Conservation (phyloP, 1,140 invertebrate genomes). For the Neelides sp. region DNA sequence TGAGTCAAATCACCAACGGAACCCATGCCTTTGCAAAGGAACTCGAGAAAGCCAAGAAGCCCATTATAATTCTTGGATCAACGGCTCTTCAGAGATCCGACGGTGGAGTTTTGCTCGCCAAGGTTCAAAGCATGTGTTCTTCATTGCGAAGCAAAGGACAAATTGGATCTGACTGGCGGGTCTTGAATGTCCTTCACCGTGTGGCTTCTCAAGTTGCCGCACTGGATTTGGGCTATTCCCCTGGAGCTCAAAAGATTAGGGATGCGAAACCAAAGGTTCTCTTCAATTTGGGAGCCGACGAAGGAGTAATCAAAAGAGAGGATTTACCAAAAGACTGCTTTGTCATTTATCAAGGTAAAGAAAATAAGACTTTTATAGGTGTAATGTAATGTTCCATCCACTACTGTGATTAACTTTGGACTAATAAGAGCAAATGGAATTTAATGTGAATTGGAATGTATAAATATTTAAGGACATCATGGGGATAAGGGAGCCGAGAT, state of each 20-base stretch:
- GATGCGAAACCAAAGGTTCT: constrained; percentile 64
- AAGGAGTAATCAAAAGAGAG: constrained; percentile 57
- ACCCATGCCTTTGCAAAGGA: constrained; percentile 61
- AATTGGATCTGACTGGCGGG: constrained; percentile 49
- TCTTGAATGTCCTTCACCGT: constrained; percentile 81
- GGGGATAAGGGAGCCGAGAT: constrained; percentile 85
- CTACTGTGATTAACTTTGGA: neutral
- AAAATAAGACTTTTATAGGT: neutral
- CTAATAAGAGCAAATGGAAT: neutral
- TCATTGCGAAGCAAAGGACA: constrained; percentile 38
- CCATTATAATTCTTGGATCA: constrained; percentile 83
- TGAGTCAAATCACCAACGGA: constrained; percentile 60
- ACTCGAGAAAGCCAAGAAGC: constrained; percentile 66
- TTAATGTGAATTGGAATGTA: too few relatives aligned
- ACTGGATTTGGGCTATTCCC: constrained; percentile 83
- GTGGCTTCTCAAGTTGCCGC: constrained; percentile 89
- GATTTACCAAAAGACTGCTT: constrained; percentile 70
- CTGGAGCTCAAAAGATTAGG: constrained; percentile 58
- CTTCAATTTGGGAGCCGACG: constrained; percentile 86
- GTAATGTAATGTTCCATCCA: neutral
- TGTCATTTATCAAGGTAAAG: constrained; percentile 81
- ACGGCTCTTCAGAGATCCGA: constrained; percentile 64
- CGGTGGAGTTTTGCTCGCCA: constrained; percentile 59
- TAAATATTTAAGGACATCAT: constrained; percentile 69
- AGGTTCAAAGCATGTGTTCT: constrained; percentile 53